Evolutionary conservation across 35 echinoderm and acorn worm genomes (phyloP).

Genomic region (Ptychodera flava): DNA sequence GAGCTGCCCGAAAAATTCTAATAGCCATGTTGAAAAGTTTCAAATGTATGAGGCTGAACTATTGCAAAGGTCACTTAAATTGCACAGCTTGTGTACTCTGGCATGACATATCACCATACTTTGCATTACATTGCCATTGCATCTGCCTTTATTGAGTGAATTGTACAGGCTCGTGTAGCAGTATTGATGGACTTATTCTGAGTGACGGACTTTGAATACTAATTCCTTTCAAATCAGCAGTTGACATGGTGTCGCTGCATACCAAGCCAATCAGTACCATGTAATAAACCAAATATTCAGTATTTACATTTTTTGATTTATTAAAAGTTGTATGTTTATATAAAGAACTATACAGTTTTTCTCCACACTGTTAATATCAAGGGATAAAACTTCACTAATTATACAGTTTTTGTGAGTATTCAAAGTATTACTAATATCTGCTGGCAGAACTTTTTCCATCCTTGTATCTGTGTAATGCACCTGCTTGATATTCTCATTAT

Average conservation of each 20-base stretch:
- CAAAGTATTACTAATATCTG: slow-evolving; percentile 2
- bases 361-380: background rate
- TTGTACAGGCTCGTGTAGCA: background rate
- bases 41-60: background rate
- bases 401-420: background rate
- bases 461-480: slow-evolving; percentile 1
- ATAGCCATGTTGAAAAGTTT: background rate
- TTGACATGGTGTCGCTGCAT: background rate
- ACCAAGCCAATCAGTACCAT: background rate
- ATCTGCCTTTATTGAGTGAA: background rate
- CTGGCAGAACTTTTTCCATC: background rate
- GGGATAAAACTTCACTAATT: background rate
- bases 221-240: background rate
- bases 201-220: background rate
- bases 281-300: background rate
- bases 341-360: background rate
- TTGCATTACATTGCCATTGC: background rate
- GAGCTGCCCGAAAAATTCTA: background rate
- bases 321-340: background rate
- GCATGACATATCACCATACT: background rate
- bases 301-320: background rate
- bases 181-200: background rate
- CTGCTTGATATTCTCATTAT: background rate
- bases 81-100: background rate
- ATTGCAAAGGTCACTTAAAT: background rate